phyloP scores from a whole-genome alignment of 1,140 invertebrate species.

The Sycophaga agraensis region DNA sequence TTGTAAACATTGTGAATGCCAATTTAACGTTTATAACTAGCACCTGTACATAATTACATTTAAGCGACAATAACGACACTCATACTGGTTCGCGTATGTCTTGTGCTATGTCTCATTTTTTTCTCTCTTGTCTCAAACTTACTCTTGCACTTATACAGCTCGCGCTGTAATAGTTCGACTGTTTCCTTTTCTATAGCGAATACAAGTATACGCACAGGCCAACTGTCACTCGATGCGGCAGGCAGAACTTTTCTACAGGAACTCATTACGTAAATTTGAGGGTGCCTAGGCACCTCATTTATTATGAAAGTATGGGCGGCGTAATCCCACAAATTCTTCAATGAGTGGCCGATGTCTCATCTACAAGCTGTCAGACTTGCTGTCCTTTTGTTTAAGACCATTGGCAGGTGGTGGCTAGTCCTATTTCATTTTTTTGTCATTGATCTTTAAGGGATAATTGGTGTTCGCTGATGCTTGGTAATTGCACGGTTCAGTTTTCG shows the following conservation, averaged over 20 bases:
- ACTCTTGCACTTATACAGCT: no score
- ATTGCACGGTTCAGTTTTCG: slow-evolving; percentile 20
- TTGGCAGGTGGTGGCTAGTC: neutral
- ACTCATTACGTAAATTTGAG: slow-evolving; percentile 24
- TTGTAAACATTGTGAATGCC: no score
- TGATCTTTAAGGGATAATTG: slow-evolving; percentile 27
- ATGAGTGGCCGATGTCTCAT: neutral
- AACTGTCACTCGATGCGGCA: neutral
- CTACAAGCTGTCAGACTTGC: neutral
- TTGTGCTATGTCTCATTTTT: no score
- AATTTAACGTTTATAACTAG: no score
- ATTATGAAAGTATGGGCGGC: neutral
- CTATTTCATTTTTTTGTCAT: slow-evolving; percentile 3
- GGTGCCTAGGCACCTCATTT: slow-evolving; percentile 1
- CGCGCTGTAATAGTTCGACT: no score
- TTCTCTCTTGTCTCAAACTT: no score
- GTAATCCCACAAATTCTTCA: slow-evolving; percentile 24
- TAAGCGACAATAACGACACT: no score
- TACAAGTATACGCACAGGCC: no score
- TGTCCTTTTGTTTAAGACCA: neutral
- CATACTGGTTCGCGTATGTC: no score
- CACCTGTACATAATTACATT: no score
- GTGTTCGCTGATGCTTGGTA: slow-evolving; percentile 14
- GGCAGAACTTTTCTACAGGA: no score
- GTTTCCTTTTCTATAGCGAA: no score